Conservation (phyloP, 2,797 vertebrate species). For the Chrysocyon brachyurus region DNA sequence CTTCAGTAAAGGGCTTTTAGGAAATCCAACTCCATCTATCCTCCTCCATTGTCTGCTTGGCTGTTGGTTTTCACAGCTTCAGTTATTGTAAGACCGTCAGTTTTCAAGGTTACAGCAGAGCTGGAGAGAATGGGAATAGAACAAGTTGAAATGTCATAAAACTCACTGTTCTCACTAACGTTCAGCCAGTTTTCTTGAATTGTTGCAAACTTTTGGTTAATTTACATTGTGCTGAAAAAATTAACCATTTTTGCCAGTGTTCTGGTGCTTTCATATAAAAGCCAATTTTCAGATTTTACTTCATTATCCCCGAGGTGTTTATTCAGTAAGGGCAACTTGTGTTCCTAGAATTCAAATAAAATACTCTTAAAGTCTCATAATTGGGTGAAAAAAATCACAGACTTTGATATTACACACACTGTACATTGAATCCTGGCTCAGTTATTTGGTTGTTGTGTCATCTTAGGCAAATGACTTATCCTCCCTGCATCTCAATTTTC, state of each 20-base stretch:
- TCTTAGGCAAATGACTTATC: neutral
- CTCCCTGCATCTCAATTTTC: conserved; percentile 20
- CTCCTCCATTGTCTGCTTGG: neutral
- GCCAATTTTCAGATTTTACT: neutral
- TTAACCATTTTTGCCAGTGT: neutral
- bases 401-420: neutral
- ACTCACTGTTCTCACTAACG: neutral
- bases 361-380: neutral
- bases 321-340: neutral
- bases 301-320: neutral
- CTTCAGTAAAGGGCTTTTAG: neutral
- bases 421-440: neutral
- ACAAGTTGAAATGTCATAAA: neutral
- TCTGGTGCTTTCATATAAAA: neutral
- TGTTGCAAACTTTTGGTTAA: neutral
- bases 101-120: neutral
- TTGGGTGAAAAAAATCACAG: neutral
- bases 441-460: neutral
- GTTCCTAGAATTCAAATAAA: conserved; percentile 51
- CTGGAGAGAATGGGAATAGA: neutral
- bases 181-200: neutral
- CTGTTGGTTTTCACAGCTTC: neutral
- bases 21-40: neutral
- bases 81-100: neutral
- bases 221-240: neutral